Base-by-base conservation (phyloP, 2,113 vertebrate genomes). In the Thamnophis sirtalis region DNA sequence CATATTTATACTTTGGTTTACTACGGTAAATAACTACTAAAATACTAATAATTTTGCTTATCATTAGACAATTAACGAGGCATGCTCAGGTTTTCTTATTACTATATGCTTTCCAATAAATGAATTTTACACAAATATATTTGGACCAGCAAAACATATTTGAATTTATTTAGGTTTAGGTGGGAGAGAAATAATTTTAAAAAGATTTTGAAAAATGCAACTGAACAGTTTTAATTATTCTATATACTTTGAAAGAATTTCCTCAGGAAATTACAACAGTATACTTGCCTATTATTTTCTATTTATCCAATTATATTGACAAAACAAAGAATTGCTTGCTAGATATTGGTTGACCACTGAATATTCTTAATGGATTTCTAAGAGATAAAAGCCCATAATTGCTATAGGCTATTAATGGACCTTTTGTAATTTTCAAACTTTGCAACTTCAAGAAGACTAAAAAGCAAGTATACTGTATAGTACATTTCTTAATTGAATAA, bases 351-450 rank as follows among this genome's bases (percentile, higher is more conserved):
- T 89, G 26, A 43, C 19, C 15, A 22, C 6, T 10, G 43, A 63
- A 89, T 19, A 50, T 43, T 88, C 24, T 9, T 43, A 13, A 87
- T 53, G 93, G 10, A 63, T 73, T 91, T 89, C 89, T 17, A 19
- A 73, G 26, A 11, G 3, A 43, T 90, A 87, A 50, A 15, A 95
- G 93, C 93, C 91, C 92, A 92, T 91, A 89, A 49, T 3, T 94
- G 93, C 91, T 89, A 93, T 94, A 89, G 68, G 17, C 7, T 80
- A 92, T 91, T 92, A 95, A 95, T 91, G 93, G 95, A 96, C 94
- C 96, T 96, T 91, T 60, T 24, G 94, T 95, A 96, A 91, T 96
- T 96, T 89, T 84, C 88, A 91, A 96, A 93, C 73, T 92, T 68
- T 84, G 84, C 87, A 89, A 91, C 38, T 9, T 92, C 9, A 91